Percentiles rank a stretch among this genome's conserved stretches.
Evolutionary conservation across 1,140 invertebrate genomes (phyloP).

Genomic region (Globodera rostochiensis): DNA sequence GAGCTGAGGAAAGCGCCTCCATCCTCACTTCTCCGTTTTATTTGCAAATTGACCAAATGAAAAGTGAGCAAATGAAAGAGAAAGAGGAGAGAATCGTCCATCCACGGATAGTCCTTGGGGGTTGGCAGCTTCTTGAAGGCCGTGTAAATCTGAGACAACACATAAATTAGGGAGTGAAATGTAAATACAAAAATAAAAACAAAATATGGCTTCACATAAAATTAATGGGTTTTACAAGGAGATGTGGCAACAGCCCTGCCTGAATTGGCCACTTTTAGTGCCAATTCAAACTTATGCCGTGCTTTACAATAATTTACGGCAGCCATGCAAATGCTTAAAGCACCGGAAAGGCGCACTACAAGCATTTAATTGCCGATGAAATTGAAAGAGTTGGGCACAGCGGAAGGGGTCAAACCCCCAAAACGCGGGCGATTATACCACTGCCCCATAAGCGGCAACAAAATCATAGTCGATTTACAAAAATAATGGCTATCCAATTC

Average conservation of each 20-base stretch:
- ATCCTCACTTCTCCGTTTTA: not conserved
- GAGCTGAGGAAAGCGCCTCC: not conserved
- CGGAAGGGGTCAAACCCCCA: too few relatives aligned
- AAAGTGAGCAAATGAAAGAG: constrained; percentile 24
- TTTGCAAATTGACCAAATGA: constrained; percentile 16
- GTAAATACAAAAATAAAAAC: not conserved
- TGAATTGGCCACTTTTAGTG: not conserved
- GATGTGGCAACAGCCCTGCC: constrained; percentile 24
- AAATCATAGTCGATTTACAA: too few relatives aligned
- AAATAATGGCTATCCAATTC: too few relatives aligned
- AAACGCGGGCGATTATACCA: too few relatives aligned
- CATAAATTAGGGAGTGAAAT: not conserved
- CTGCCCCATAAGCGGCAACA: too few relatives aligned
- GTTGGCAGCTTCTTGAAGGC: not conserved
- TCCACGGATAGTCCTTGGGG: not conserved
- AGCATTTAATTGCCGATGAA: not conserved
- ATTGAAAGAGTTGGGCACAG: not conserved
- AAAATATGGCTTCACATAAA: not conserved
- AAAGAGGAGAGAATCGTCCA: constrained; percentile 17
- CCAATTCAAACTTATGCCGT: constrained; percentile 7
- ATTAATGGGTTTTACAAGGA: not conserved
- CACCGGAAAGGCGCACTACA: not conserved
- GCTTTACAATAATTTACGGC: constrained; percentile 13
- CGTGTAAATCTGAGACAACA: constrained; percentile 1
- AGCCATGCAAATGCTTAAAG: constrained; percentile 19